Conservation (phyloP, 2,113 vertebrate species). For the Oreochromis aureus region DNA sequence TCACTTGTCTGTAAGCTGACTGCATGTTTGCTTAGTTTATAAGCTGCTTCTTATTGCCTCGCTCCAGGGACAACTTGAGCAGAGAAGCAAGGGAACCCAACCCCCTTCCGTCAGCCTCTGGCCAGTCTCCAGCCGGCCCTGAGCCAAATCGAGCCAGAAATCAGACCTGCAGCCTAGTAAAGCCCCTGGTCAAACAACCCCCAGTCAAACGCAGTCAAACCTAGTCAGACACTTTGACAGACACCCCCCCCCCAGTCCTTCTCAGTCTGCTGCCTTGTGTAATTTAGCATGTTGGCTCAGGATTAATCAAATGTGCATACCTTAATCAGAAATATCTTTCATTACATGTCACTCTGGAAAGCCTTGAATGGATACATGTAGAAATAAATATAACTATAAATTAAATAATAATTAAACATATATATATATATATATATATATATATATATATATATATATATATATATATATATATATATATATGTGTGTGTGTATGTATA, state of each 20-base stretch:
- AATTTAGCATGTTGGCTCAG: slow-evolving; percentile 63
- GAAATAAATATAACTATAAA: background rate
- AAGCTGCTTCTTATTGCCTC: slow-evolving; percentile 64
- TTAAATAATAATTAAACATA: background rate
- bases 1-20: slow-evolving; percentile 44
- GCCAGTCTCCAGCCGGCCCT: slow-evolving; percentile 40
- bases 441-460: too few relatives aligned
- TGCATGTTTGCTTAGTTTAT: slow-evolving; percentile 67
- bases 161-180: slow-evolving; percentile 51
- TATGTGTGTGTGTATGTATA: too few relatives aligned
- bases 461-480: background rate
- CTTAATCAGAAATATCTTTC: slow-evolving; percentile 4
- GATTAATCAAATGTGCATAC: slow-evolving; percentile 35
- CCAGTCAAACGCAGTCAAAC: slow-evolving; percentile 47
- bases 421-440: background rate
- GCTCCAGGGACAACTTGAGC: slow-evolving; percentile 48
- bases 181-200: slow-evolving; percentile 55
- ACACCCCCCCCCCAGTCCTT: slow-evolving; percentile 26
- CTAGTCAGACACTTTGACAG: slow-evolving; percentile 62
- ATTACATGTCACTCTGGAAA: background rate
- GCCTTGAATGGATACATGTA: background rate
- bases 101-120: slow-evolving; percentile 37
- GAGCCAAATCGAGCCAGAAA: slow-evolving; percentile 52
- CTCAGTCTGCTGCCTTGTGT: slow-evolving; percentile 69
- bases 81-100: slow-evolving; percentile 18